Evolutionary conservation across 1,140 invertebrate genomes (phyloP).

Genomic region (Battus philenor): DNA sequence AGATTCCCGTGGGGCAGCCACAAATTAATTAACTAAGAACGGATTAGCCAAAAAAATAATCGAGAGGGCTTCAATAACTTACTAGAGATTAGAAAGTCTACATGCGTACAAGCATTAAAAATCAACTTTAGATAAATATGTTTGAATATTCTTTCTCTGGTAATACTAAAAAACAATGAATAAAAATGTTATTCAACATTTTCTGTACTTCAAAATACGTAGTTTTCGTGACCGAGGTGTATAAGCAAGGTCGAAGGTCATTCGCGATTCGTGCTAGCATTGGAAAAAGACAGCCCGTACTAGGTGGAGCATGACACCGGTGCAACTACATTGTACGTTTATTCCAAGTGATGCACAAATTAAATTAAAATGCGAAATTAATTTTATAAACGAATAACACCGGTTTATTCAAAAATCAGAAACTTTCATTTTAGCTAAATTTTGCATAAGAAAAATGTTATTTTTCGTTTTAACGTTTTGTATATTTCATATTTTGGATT

Average conservation of each 20-base stretch:
- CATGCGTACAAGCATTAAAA: too few relatives aligned
- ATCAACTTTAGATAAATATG: too few relatives aligned
- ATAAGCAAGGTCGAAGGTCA: conserved; percentile 43
- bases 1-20: too few relatives aligned
- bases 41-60: too few relatives aligned
- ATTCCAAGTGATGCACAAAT: neutral
- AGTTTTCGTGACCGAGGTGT: conserved; percentile 19
- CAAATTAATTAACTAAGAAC: too few relatives aligned
- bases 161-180: too few relatives aligned
- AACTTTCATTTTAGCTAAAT: neutral
- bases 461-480: neutral
- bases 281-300: conserved; percentile 22
- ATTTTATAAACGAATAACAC: neutral
- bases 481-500: neutral
- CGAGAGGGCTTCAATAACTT: too few relatives aligned
- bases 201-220: too few relatives aligned
- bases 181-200: too few relatives aligned
- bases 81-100: too few relatives aligned
- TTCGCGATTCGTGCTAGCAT: conserved; percentile 19
- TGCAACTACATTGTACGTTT: conserved; percentile 4
- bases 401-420: neutral
- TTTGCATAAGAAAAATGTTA: neutral
- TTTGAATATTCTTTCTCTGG: too few relatives aligned
- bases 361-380: neutral
- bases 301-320: conserved; percentile 22